Conservation (phyloP, 1,140 invertebrate species). For the Theocolax elegans region DNA sequence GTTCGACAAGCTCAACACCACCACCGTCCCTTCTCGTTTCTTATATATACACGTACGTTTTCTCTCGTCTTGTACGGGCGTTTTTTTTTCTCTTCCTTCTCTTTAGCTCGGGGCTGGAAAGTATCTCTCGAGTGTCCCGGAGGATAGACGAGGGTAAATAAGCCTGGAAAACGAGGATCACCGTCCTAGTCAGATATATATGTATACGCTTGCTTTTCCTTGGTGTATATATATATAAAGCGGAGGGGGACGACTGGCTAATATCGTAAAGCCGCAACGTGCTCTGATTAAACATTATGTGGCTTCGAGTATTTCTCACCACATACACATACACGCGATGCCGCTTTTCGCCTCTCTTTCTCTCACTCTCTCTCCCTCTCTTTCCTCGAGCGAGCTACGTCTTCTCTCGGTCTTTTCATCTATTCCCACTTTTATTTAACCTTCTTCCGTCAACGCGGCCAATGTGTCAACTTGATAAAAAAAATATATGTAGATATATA, state of each 20-base stretch:
- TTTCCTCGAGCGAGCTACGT: neutral
- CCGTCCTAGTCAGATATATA: conserved; percentile 42
- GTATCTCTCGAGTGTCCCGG: conserved; percentile 34
- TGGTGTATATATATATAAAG: conserved; percentile 16
- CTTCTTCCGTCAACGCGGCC: neutral
- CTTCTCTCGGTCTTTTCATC: conserved; percentile 7
- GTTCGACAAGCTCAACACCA: conserved; percentile 11
- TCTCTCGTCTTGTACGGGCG: neutral
- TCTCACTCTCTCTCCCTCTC: conserved; percentile 15
- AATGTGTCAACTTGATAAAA: conserved; percentile 6
- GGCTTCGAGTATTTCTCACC: conserved; percentile 57
- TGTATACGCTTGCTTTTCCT: neutral
- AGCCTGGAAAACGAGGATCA: conserved; percentile 47
- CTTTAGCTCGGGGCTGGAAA: conserved; percentile 41
- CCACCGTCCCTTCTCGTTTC: neutral
- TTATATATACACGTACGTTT: neutral
- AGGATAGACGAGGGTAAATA: conserved; percentile 45
- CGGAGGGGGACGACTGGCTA: conserved; percentile 53
- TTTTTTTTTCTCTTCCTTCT: conserved; percentile 23
- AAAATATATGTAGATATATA: conserved; percentile 1
- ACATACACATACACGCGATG: conserved; percentile 14
- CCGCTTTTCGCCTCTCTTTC: neutral
- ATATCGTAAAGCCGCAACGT: conserved; percentile 67
- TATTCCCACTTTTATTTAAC: conserved; percentile 25
- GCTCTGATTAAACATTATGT: conserved; percentile 67